These are phyloP conservation scores for Lepidocyrtinus sp. DNA, from an alignment of 2,888 invertebrate species.

Conservation along the genomic window DNA sequence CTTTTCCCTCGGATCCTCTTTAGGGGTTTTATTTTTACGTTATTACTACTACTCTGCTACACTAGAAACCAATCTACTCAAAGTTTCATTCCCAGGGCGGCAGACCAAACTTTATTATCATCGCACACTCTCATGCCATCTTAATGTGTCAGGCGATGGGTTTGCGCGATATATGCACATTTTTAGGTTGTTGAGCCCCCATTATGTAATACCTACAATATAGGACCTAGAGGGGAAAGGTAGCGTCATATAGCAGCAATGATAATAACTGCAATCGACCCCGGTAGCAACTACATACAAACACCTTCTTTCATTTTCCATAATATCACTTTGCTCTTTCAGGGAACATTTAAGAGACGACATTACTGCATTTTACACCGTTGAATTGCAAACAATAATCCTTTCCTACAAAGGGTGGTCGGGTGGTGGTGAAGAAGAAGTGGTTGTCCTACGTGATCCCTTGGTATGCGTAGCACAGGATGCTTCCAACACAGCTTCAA, in stretches of 20 bases:
- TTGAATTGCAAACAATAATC: constrained; percentile 57
- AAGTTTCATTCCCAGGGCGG: constrained; percentile 63
- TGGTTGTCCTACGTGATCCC: constrained; percentile 26
- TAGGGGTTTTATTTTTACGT: constrained; percentile 59
- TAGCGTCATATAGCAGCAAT: constrained; percentile 6
- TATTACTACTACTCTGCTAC: constrained; percentile 48
- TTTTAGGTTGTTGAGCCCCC: constrained; percentile 3
- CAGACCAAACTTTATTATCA: constrained; percentile 63
- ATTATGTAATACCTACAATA: constrained; percentile 5
- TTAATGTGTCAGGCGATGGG: constrained; percentile 61
- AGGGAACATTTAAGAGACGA: constrained; percentile 1
- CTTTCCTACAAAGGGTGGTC: constrained; percentile 17
- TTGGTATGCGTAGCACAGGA: constrained; percentile 34
- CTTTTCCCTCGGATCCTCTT: constrained; percentile 8
- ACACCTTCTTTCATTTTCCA: constrained; percentile 38
- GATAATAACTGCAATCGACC: constrained; percentile 9
- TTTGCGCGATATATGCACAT: constrained; percentile 17
- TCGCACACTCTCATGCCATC: constrained; percentile 59
- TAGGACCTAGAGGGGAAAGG: not conserved
- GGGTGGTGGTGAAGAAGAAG: too few species aligned
- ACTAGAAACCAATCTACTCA: constrained; percentile 62
- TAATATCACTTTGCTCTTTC: constrained; percentile 36
- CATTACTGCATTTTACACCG: constrained; percentile 39
- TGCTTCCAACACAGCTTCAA: not conserved
- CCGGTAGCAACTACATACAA: not conserved